Percentiles rank a stretch among this genome's conserved stretches.
Evolutionary conservation across 2,888 invertebrate species (phyloP).

Genomic region (Linhomoeus sp.): DNA sequence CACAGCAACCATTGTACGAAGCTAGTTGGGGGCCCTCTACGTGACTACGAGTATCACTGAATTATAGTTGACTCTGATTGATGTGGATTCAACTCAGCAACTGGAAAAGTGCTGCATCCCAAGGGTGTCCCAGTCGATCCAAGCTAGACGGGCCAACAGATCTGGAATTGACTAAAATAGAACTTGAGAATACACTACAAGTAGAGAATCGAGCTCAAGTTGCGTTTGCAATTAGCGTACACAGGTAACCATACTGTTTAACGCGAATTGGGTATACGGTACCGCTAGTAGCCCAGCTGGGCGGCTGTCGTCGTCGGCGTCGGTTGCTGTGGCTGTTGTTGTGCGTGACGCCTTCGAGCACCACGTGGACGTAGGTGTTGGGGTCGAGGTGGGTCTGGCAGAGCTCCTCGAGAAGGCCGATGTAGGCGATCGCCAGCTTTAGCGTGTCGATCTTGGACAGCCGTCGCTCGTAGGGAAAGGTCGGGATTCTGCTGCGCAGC

Average conservation of each 20-base stretch:
- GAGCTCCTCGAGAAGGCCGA: slow-evolving; percentile 51
- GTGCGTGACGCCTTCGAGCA: too few species aligned
- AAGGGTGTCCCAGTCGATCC: slow-evolving; percentile 97
- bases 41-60: too few species aligned
- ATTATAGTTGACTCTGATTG: too few species aligned
- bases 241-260: too few species aligned
- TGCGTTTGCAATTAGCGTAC: too few species aligned
- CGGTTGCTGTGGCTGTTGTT: not conserved
- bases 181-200: not conserved
- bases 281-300: not conserved
- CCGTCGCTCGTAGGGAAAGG: slow-evolving; percentile 94
- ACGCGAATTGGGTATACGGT: not conserved
- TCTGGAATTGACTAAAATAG: slow-evolving; percentile 40
- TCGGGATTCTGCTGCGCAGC: slow-evolving; percentile 86
- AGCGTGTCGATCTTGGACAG: slow-evolving; percentile 95
- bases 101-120: slow-evolving; percentile 42
- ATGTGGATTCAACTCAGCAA: too few species aligned
- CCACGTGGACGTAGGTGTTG: too few species aligned
- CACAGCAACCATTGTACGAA: too few species aligned
- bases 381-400: too few species aligned
- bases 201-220: too few species aligned
- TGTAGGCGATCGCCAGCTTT: slow-evolving; percentile 86
- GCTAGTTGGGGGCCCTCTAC: too few species aligned
- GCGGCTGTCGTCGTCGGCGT: not conserved
- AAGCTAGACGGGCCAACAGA: slow-evolving; percentile 79